Evolutionary conservation across 2,888 invertebrate genomes (phyloP).

Genomic region (Cacoxenus indagator): DNA sequence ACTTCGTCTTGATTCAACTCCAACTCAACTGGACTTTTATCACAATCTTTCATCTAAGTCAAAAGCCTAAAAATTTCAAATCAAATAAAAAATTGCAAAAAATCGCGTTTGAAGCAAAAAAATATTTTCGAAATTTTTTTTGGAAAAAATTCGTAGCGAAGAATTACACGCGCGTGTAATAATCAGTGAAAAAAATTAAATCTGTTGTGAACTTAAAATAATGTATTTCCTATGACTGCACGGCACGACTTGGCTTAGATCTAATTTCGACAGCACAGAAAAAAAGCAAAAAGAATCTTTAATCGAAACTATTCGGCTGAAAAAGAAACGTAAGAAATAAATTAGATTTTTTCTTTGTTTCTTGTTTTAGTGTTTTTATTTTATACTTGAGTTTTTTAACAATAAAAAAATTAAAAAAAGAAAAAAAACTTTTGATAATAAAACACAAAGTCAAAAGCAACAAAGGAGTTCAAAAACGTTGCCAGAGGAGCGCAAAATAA

Average conservation of each 20-base stretch:
- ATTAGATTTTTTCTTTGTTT: background rate
- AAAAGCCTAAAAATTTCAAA: background rate
- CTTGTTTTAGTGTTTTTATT: slow-evolving; percentile 1
- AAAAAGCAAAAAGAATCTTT: slow-evolving; percentile 9
- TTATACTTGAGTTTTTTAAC: background rate
- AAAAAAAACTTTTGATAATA: slow-evolving; percentile 5
- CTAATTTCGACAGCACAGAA: background rate
- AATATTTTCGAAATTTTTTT: background rate
- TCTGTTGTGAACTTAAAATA: background rate
- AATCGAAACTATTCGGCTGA: background rate
- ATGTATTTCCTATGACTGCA: background rate
- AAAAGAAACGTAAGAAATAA: background rate
- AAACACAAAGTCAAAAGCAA: background rate
- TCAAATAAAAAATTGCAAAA: background rate
- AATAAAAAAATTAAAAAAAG: background rate
- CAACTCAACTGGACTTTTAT: background rate
- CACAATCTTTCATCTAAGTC: background rate
- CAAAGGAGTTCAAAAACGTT: background rate
- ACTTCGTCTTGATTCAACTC: background rate
- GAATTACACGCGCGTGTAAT: background rate
- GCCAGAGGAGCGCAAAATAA: slow-evolving; percentile 23
- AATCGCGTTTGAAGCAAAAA: background rate
- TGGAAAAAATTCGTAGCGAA: background rate
- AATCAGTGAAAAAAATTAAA: background rate
- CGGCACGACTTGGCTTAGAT: background rate